A percentile compares a stretch with the other conserved stretches of the same genome.
phyloP scores from a whole-genome alignment of 2,797 vertebrate genomes.

The Philypnodon macrostomus region DNA sequence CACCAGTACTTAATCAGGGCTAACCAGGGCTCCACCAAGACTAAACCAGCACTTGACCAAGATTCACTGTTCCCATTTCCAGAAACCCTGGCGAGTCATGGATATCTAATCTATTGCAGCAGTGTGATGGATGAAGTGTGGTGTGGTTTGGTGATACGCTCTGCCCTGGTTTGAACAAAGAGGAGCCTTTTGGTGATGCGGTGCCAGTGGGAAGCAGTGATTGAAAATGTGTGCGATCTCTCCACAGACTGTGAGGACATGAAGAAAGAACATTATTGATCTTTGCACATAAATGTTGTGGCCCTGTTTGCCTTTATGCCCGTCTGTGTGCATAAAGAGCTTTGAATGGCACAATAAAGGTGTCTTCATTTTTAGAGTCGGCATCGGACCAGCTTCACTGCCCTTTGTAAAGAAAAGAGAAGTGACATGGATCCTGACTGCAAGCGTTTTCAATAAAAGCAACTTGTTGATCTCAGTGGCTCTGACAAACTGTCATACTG shows the following conservation, averaged over 20 bases:
- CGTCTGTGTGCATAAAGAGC: neutral
- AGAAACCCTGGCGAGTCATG: too few relatives aligned
- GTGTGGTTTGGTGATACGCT: constrained; percentile 10
- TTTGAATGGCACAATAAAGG: constrained; percentile 26
- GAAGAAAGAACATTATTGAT: constrained; percentile 45
- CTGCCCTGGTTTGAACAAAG: too few relatives aligned
- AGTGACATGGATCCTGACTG: constrained; percentile 19
- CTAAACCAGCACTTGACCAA: too few relatives aligned
- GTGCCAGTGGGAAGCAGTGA: constrained; percentile 25
- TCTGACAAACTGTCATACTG: too few relatives aligned
- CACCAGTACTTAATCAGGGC: too few relatives aligned
- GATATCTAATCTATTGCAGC: constrained; percentile 11
- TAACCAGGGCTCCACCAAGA: too few relatives aligned
- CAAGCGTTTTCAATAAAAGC: constrained; percentile 10
- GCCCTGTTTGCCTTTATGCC: constrained; percentile 21
- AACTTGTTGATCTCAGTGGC: neutral
- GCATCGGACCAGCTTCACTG: too few relatives aligned
- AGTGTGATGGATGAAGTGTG: constrained; percentile 43
- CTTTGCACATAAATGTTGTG: constrained; percentile 27
- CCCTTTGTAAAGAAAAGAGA: constrained; percentile 40
- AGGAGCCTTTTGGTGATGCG: too few relatives aligned
- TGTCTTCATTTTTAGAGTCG: constrained; percentile 41
- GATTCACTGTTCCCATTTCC: too few relatives aligned
- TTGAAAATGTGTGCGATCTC: constrained; percentile 29
- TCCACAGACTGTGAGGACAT: constrained; percentile 26